Percentiles rank a stretch among this genome's conserved stretches.
Evolutionary conservation across 2,888 invertebrate species (phyloP).

Genomic region (Xestia rhomboidea): DNA sequence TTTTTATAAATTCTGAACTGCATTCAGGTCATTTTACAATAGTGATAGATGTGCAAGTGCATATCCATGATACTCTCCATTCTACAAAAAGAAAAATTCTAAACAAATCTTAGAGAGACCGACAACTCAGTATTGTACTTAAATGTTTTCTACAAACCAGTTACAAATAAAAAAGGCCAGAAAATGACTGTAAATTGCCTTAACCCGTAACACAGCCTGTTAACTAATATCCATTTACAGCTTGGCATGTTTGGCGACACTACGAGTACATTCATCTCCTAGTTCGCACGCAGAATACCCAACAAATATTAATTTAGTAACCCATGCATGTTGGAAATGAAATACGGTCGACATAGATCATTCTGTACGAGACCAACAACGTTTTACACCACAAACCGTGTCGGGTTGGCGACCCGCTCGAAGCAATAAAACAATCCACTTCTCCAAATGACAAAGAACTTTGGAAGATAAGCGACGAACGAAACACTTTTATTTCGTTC

Average conservation of each 20-base stretch:
- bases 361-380: constrained; percentile 40
- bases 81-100: neutral
- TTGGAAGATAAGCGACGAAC: constrained; percentile 60
- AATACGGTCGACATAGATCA: constrained; percentile 49
- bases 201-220: constrained; percentile 1
- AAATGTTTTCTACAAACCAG: neutral
- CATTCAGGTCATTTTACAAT: neutral
- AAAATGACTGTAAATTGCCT: constrained; percentile 8
- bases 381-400: constrained; percentile 61
- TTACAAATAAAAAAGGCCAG: neutral
- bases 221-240: constrained; percentile 28
- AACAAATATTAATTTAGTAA: constrained; percentile 58
- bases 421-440: constrained; percentile 62
- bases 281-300: constrained; percentile 38
- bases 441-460: constrained; percentile 61
- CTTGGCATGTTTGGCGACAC: constrained; percentile 15
- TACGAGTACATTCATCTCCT: constrained; percentile 38
- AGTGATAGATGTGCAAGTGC: neutral
- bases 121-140: neutral
- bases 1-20: neutral
- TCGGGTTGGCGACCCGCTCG: constrained; percentile 58
- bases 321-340: constrained; percentile 47
- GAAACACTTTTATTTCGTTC: constrained; percentile 60
- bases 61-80: neutral
- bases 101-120: neutral